Percentiles rank a stretch among this genome's conserved stretches.
Evolutionary conservation across 2,888 invertebrate genomes (phyloP).

Genomic region (Myathropa florea): DNA sequence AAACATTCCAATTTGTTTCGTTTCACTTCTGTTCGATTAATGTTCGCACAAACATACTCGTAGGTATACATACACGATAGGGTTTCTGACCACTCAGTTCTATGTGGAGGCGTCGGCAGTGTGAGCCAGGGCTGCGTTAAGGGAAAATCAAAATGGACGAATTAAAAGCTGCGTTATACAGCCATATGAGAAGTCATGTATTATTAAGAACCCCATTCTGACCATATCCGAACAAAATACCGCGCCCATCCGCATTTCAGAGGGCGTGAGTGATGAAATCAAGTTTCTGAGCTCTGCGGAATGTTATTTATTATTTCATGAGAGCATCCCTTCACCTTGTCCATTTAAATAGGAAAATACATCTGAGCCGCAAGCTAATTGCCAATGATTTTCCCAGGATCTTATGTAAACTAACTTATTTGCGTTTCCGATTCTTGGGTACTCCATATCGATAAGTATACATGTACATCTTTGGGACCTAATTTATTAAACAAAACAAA

Average conservation of each 20-base stretch:
- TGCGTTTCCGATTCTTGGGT: constrained; percentile 27
- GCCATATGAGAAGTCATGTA: constrained; percentile 51
- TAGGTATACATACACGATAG: neutral
- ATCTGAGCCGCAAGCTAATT: neutral
- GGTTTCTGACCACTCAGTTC: constrained; percentile 44
- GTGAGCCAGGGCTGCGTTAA: constrained; percentile 37
- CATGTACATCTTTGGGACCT: constrained; percentile 35
- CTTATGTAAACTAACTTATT: constrained; percentile 36
- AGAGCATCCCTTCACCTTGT: constrained; percentile 21
- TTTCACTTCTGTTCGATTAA: constrained; percentile 71
- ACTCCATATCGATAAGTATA: constrained; percentile 18
- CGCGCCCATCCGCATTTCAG: constrained; percentile 31
- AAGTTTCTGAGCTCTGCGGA: constrained; percentile 31
- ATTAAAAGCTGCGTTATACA: constrained; percentile 52
- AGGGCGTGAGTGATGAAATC: constrained; percentile 58
- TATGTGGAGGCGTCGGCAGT: constrained; percentile 7
- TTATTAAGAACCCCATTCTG: constrained; percentile 46
- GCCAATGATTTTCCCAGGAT: neutral
- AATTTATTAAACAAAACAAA: constrained; percentile 29
- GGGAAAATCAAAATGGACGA: constrained; percentile 51
- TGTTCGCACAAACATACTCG: constrained; percentile 58
- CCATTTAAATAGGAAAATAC: constrained; percentile 30
- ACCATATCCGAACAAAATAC: constrained; percentile 33
- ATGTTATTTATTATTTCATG: constrained; percentile 35
- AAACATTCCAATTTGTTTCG: constrained; percentile 71